Percentiles rank a stretch among this genome's conserved stretches.
phyloP scores from a whole-genome alignment of 1,140 invertebrate species.

The Meloidogyne floridensis region DNA sequence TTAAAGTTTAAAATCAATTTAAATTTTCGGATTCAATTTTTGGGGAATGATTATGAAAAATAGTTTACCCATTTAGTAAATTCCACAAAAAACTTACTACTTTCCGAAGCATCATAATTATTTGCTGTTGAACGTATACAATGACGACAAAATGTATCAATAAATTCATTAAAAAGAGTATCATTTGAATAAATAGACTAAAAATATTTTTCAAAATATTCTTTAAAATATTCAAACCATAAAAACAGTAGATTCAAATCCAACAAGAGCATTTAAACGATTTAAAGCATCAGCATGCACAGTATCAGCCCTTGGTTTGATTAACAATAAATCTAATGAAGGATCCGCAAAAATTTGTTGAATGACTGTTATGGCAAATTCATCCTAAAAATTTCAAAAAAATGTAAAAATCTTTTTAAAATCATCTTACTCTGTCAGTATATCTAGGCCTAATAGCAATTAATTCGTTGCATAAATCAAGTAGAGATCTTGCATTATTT shows the following conservation, averaged over 20 bases:
- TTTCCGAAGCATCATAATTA: slow-evolving; percentile 27
- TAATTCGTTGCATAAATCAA: slow-evolving; percentile 22
- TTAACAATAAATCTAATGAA: slow-evolving; percentile 31
- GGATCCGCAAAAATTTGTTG: slow-evolving; percentile 34
- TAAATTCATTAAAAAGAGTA: slow-evolving; percentile 38
- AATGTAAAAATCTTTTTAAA: not conserved
- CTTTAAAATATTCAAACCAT: slow-evolving; percentile 20
- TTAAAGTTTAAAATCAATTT: too few relatives aligned
- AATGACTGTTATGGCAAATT: slow-evolving; percentile 19
- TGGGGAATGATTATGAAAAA: too few relatives aligned
- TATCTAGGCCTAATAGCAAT: slow-evolving; percentile 26
- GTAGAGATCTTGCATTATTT: slow-evolving; percentile 14
- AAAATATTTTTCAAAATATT: slow-evolving; percentile 8
- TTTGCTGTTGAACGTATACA: slow-evolving; percentile 24
- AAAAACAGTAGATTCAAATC: slow-evolving; percentile 41
- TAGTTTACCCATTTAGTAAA: too few relatives aligned
- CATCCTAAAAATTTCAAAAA: slow-evolving; percentile 10
- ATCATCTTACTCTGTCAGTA: slow-evolving; percentile 4
- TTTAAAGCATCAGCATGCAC: slow-evolving; percentile 40
- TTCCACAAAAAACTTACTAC: not conserved
- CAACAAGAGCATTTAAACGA: slow-evolving; percentile 33
- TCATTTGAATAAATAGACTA: slow-evolving; percentile 40
- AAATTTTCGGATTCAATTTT: too few relatives aligned
- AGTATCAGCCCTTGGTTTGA: slow-evolving; percentile 32
- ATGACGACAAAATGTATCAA: slow-evolving; percentile 28